These are phyloP conservation scores for Sceloporus undulatus DNA, from an alignment of 2,113 vertebrate genomes.

Conservation along the genomic window DNA sequence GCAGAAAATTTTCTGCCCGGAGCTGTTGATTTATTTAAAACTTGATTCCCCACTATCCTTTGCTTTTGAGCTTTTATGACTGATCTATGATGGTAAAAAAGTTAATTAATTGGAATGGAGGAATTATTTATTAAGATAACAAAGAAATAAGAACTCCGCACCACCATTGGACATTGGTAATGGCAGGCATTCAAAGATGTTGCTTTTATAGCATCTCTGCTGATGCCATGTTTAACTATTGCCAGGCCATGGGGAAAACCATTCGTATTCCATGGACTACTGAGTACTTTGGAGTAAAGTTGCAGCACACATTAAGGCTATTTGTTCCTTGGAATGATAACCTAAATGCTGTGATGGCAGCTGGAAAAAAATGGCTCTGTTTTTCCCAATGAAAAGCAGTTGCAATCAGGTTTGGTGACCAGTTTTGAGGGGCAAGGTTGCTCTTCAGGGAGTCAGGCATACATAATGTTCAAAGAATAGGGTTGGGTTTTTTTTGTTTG, in stretches of 20 bases:
- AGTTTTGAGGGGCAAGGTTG: not conserved
- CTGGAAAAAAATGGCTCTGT: not conserved
- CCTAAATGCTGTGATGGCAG: not conserved
- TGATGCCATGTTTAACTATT: not conserved
- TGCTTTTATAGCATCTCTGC: not conserved
- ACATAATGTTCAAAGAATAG: not conserved
- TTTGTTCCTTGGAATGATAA: not conserved
- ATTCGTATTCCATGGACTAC: not conserved
- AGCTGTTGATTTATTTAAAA: no score
- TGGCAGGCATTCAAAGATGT: conserved; percentile 19
- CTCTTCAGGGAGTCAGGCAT: not conserved
- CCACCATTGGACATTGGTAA: not conserved
- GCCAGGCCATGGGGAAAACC: not conserved
- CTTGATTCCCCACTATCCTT: no score
- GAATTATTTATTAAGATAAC: conserved; percentile 29
- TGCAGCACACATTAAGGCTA: not conserved
- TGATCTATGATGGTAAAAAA: no score
- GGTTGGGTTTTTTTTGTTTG: no score
- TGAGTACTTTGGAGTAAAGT: not conserved
- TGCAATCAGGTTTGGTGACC: not conserved
- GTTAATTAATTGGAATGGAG: not conserved
- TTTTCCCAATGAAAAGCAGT: not conserved
- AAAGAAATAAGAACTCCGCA: not conserved
- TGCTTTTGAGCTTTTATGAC: no score
- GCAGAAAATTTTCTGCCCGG: no score